phyloP scores from a whole-genome alignment of 2,113 vertebrate genomes.

The Rafetus swinhoei region DNA sequence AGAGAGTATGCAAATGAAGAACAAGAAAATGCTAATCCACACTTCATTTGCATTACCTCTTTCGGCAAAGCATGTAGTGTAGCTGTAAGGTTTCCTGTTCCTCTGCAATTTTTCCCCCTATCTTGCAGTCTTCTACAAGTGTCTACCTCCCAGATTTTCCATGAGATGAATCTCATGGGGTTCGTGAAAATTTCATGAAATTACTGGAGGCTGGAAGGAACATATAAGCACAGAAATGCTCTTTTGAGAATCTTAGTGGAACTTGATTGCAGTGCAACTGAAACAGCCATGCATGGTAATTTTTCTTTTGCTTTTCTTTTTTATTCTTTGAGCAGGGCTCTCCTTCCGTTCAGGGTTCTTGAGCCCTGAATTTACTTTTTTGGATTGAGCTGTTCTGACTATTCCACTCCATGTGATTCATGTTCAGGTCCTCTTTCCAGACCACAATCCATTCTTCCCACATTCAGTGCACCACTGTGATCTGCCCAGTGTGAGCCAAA shows the following conservation, averaged over 20 bases:
- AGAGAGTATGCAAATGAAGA: no score
- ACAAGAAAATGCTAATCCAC: no score
- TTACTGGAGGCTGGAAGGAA: neutral
- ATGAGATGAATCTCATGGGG: neutral
- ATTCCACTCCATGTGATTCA: neutral
- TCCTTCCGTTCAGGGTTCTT: neutral
- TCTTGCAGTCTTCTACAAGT: neutral
- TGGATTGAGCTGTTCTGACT: neutral
- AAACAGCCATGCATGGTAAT: conserved; percentile 34
- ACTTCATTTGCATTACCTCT: no score
- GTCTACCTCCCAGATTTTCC: neutral
- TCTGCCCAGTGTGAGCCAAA: neutral
- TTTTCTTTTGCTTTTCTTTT: neutral
- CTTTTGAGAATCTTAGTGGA: neutral
- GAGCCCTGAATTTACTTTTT: neutral
- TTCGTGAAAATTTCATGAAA: neutral
- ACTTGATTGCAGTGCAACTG: conserved; percentile 18
- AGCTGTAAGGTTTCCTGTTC: neutral
- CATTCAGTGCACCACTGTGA: conserved; percentile 18
- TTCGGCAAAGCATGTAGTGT: no score
- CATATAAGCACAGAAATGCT: conserved; percentile 20
- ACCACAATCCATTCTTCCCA: neutral
- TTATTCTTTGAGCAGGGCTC: conserved; percentile 18
- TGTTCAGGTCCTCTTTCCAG: neutral
- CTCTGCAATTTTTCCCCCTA: neutral